Evolutionary conservation across 2,888 invertebrate genomes (phyloP).

Genomic region (Drepanosiphum platanoidis): DNA sequence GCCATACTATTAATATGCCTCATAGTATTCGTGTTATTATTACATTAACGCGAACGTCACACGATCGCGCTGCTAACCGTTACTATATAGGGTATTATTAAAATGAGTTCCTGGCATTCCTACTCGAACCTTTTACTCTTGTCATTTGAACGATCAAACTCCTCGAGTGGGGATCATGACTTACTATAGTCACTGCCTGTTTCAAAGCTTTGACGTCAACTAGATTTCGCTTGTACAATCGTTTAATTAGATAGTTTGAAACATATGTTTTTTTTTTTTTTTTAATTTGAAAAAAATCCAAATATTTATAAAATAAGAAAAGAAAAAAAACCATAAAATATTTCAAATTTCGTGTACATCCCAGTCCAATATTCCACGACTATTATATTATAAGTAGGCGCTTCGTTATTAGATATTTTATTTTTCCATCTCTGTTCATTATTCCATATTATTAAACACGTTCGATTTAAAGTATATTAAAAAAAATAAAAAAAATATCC

Average conservation of each 20-base stretch:
- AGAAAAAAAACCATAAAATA: background rate
- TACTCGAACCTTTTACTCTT: background rate
- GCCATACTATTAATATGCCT: conserved; percentile 56
- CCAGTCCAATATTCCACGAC: conserved; percentile 29
- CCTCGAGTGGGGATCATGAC: background rate
- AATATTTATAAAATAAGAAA: background rate
- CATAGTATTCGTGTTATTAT: conserved; percentile 50
- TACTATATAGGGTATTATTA: background rate
- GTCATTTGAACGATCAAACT: background rate
- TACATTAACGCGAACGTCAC: conserved; percentile 26
- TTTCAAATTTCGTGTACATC: conserved; percentile 11
- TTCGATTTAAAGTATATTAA: background rate
- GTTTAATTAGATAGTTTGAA: background rate
- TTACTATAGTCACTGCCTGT: no score
- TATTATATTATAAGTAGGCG: conserved; percentile 1
- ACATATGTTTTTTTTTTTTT: conserved; percentile 4
- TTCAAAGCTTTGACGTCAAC: background rate
- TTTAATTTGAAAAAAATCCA: background rate
- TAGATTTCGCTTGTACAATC: conserved; percentile 5
- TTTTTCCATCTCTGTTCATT: background rate
- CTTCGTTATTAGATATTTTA: no score
- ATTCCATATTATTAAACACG: conserved; percentile 10
- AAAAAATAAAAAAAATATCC: no score
- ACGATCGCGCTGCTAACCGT: no score
- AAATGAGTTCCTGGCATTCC: conserved; percentile 32